Conservation (phyloP, 1,140 invertebrate genomes). For the Aphelinus certus region DNA sequence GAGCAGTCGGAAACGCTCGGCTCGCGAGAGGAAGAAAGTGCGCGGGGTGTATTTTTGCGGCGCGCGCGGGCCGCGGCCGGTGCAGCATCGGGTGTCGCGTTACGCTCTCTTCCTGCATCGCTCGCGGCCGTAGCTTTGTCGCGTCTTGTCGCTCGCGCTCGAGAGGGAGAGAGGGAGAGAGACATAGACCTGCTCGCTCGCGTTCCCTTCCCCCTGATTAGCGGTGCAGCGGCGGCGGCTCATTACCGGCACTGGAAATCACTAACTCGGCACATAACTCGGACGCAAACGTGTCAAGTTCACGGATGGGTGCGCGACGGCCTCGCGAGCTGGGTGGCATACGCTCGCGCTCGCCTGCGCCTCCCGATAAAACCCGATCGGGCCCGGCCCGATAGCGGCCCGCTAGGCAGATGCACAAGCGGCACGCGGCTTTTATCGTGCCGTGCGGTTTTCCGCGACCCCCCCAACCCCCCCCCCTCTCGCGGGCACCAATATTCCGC, state of each 20-base stretch:
- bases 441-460: too few relatives aligned
- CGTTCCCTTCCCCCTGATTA: slow-evolving; percentile 50
- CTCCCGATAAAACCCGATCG: too few relatives aligned
- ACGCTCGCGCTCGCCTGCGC: too few relatives aligned
- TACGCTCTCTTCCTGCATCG: neutral
- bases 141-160: slow-evolving; percentile 34
- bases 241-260: slow-evolving; percentile 38
- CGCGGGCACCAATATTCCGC: too few relatives aligned
- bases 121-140: slow-evolving; percentile 18
- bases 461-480: too few relatives aligned
- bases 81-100: slow-evolving; percentile 12
- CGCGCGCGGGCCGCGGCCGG: slow-evolving; percentile 12
- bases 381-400: too few relatives aligned
- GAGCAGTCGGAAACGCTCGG: too few relatives aligned
- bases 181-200: neutral
- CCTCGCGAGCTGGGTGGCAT: slow-evolving; percentile 49
- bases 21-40: too few relatives aligned
- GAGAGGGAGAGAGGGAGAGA: too few relatives aligned
- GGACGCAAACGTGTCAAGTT: slow-evolving; percentile 50
- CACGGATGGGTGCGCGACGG: slow-evolving; percentile 45
- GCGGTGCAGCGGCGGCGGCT: slow-evolving; percentile 30
- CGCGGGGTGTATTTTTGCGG: neutral
- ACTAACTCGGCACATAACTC: slow-evolving; percentile 49
- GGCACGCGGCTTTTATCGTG: too few relatives aligned
- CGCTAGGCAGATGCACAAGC: too few relatives aligned